Base-by-base conservation (phyloP, 2,113 vertebrate genomes). In the Psettodes erumei region DNA sequence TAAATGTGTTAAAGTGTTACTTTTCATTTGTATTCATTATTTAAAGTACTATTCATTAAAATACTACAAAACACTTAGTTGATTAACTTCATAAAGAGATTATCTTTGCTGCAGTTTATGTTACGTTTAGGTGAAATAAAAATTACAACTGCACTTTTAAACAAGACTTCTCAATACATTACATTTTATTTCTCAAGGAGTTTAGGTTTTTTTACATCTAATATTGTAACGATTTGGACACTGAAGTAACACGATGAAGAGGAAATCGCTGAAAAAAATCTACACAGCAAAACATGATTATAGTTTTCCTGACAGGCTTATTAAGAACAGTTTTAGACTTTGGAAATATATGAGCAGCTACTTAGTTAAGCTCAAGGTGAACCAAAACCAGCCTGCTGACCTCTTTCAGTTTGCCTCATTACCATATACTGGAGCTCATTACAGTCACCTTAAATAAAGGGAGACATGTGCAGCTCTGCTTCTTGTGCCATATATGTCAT, bases 351-450 rank as follows among this genome's bases (percentile, higher is more conserved):
- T 73, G 66, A 72, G 65, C 63, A 67, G 58, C 59, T 70, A n/a
- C n/a, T n/a, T n/a, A n/a, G 27, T 77, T 71, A 64, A 62, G 50
- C 33, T 82, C 15, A 63, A 76, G 58, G 71, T 63, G 54, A 86
- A 61, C 45, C 9, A 37, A 82, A 74, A 59, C 63, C 19, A 9
- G 19, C 45, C 64, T 58, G 60, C 77, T 82, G 77, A 85, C 56
- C 76, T 71, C 37, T 69, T 55, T 77, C 75, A 81, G 62, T 67
- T 60, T 69, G 12, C 60, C 50, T 82, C 75, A 81, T 78, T 84
- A 75, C 28, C 43, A 80, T 78, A 80, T 38, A 60, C 70, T 64
- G 66, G 58, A 76, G 81, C 84, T 88, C 71, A 86, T 88, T 88
- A 84, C 76, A 74, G 82, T 77, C 73, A 71, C 35, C 47, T 77